Base-by-base conservation (phyloP, 2,113 vertebrate species). In the Aspiorhynchus laticeps region DNA sequence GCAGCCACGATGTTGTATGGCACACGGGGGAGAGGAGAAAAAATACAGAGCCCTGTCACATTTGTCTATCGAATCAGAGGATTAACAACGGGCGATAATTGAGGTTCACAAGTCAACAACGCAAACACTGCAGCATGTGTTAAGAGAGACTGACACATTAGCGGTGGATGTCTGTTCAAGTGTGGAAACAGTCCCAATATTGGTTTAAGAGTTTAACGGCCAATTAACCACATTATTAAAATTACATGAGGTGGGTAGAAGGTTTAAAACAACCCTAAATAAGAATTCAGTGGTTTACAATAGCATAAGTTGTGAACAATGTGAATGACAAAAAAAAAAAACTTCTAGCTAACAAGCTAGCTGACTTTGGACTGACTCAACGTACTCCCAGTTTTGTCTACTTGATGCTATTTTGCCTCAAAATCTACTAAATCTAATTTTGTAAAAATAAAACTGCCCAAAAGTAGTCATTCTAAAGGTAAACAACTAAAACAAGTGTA, bases 61-160 rank as follows among this genome's bases (percentile, higher is more conserved):
- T 92, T 91, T 91, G 92, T 94, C 92, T 88, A 56, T 84, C 84
- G 87, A 93, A 91, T 93, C 91, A 87, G 90, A 84, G 89, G 91
- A 92, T 92, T 93, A 94, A 93, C 92, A 88, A 93, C 89, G 88
- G 87, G 90, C 91, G 93, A 93, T 91, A 92, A 92, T 90, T 91
- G 91, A 88, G 91, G 88, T 91, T 93, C 91, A 92, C 90, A 93
- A 91, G 92, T 91, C 91, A 93, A 91, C 92, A 90, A 90, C 92
- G 91, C 67, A 65, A 87, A 88, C 84, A 28, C 87, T 43, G 56
- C 33, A 28, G 28, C 26, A 69, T 56, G 69, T 65, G 61, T 46
- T 69, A 56, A 87, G 21, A 71, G 38, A 51, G 85, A 17, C 73
- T 75, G n/a, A 63, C 65, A 75, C 43, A 84, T 77, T 81, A 80